Base-by-base conservation (phyloP, 2,888 invertebrate genomes). In the Empis stercorea region DNA sequence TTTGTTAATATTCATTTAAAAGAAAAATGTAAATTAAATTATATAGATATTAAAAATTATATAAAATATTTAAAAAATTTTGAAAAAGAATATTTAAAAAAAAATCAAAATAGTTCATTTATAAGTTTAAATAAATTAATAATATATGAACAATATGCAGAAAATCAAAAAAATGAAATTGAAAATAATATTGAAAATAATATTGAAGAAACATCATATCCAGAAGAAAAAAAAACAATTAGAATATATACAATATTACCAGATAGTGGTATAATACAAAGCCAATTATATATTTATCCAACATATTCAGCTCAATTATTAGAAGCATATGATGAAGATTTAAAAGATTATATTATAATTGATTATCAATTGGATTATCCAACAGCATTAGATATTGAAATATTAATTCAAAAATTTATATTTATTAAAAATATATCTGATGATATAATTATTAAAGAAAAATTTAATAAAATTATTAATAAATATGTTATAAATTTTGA, bases 341-440 rank as follows among this genome's bases (percentile, higher is more conserved):
- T 34, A 9, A 13, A 15, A n/a, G 43, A 48, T 10, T 54, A 45
- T 45, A 38, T 44, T 23, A 39, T 48, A 1, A 38, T 54, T 1
- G 48, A 55, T 42, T 53, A 52, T 43, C 48, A 48, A 7, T 23
- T 42, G 1, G 41, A 52, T 20, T 51, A 47, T 23, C 66, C 66
- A 0, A 54, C 55, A 46, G 52, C 54, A 9, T 43, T 53, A 5
- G 50, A 63, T 0, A 53, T 67, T 30, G 54, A 63, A 9, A 61
- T 62, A 48, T 49, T 63, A 46, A 40, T 65, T 4, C 57, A 63
- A 44, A 61, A 58, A 1, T 55, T 58, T 45, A 59, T 57, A 10
- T 64, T 65, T 44, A 14, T 60, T 4, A 46, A 51, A 2, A 51
- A 52, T 3, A 51, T 66, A 5, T 48, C 46, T 1, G 2, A 17